Percentiles rank a stretch among this genome's conserved stretches.
These are phyloP conservation scores for Anser cygnoides DNA, from an alignment of 2,113 vertebrate genomes.

Conservation along the genomic window DNA sequence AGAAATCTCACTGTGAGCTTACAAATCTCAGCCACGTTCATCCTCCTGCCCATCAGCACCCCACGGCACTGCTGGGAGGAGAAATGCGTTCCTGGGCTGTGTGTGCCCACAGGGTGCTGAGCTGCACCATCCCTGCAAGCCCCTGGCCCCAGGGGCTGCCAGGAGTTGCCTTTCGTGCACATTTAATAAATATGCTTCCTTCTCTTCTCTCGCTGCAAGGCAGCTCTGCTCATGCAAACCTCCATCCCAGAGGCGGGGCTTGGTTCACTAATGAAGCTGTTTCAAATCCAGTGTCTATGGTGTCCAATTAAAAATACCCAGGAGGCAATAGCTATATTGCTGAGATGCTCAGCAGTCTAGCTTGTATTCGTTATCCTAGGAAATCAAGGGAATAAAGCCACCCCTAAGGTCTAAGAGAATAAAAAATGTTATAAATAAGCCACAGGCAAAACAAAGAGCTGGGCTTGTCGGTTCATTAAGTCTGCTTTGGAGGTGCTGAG, in stretches of 20 bases:
- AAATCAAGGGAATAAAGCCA: not conserved
- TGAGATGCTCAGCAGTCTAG: not conserved
- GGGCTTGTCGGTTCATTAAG: fast-evolving
- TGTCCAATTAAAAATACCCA: not conserved
- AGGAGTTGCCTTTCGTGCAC: not conserved
- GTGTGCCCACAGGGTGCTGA: not conserved
- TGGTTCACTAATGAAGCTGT: not conserved
- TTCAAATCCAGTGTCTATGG: not conserved
- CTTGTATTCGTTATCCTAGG: not conserved
- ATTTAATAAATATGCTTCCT: not conserved
- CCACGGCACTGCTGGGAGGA: fast-evolving
- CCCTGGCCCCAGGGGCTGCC: not conserved
- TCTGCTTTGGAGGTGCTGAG: not conserved
- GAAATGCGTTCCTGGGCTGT: not conserved
- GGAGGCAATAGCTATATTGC: fast-evolving
- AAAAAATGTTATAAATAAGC: not conserved
- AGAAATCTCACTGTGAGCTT: fast-evolving
- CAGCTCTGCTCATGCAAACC: not conserved
- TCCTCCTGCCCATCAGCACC: fast-evolving
- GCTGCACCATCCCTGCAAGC: not conserved
- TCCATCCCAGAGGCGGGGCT: fast-evolving
- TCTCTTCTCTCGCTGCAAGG: not conserved
- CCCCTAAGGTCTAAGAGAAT: not conserved
- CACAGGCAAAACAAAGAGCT: not conserved
- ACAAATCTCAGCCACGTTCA: not conserved